Conservation (phyloP, 2,888 invertebrate genomes). For the Machimus atricapillus region DNA sequence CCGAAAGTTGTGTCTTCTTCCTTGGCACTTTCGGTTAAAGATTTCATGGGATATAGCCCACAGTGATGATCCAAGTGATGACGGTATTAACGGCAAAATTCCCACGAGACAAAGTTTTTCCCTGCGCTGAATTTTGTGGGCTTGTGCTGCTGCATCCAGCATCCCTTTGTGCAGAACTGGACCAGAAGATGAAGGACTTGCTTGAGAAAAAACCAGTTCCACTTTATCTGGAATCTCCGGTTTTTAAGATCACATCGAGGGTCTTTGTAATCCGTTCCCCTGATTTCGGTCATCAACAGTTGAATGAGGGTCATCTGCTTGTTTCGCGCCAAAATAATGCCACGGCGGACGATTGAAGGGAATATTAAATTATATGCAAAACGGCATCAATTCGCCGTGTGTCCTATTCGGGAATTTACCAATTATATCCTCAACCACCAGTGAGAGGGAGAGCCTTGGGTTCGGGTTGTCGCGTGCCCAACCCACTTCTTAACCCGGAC, state of each 20-base stretch:
- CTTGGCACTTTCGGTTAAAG: neutral
- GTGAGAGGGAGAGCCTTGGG: neutral
- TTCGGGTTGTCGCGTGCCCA: conserved; percentile 12
- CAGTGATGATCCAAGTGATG: conserved; percentile 37
- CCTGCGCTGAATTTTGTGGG: neutral
- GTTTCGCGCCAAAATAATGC: conserved; percentile 3
- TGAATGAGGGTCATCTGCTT: neutral
- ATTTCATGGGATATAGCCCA: conserved; percentile 2
- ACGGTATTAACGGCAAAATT: conserved; percentile 39
- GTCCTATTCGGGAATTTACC: neutral
- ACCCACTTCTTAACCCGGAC: neutral
- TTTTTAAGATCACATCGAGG: neutral
- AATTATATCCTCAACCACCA: neutral
- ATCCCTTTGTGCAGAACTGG: conserved; percentile 17
- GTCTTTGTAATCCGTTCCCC: neutral
- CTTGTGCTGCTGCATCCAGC: neutral
- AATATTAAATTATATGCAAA: neutral
- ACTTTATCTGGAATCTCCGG: conserved; percentile 23
- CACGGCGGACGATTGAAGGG: neutral
- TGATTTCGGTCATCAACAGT: neutral
- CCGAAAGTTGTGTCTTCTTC: neutral
- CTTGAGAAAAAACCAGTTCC: conserved; percentile 3
- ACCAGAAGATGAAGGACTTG: conserved; percentile 12
- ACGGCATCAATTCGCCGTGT: neutral
- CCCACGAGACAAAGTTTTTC: conserved; percentile 38